Conservation (phyloP, 2,888 invertebrate genomes). For the Netelia fuscicornis region DNA sequence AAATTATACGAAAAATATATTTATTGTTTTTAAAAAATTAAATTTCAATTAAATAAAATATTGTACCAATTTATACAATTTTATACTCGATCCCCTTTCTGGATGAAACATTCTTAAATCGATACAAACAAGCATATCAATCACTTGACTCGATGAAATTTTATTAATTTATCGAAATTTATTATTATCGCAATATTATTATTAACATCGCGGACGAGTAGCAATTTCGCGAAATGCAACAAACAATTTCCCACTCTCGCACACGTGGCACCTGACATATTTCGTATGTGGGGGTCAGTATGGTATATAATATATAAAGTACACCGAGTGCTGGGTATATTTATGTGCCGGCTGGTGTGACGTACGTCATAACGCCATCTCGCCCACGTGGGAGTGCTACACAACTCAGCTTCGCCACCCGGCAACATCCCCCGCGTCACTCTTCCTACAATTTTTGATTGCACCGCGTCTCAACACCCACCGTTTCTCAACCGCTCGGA, state of each 20-base stretch:
- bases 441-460: slow-evolving; percentile 60
- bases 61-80: background rate
- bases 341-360: slow-evolving; percentile 18
- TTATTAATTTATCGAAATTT: background rate
- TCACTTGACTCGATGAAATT: background rate
- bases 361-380: slow-evolving; percentile 33
- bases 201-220: background rate
- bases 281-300: background rate
- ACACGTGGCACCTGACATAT: background rate
- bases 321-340: background rate
- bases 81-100: background rate
- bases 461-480: slow-evolving; percentile 43
- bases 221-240: background rate
- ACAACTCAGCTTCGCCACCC: background rate
- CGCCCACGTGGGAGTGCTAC: slow-evolving; percentile 22
- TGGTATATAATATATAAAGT: background rate
- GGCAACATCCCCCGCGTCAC: slow-evolving; percentile 14
- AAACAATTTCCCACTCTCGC: background rate
- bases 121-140: background rate
- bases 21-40: too few relatives aligned
- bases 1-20: too few relatives aligned
- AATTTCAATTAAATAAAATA: background rate
- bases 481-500: slow-evolving; percentile 48
- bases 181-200: slow-evolving; percentile 3
- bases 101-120: background rate